These are phyloP conservation scores for Eupsittula cactorum DNA, from an alignment of 2,113 vertebrate genomes.

Conservation along the genomic window DNA sequence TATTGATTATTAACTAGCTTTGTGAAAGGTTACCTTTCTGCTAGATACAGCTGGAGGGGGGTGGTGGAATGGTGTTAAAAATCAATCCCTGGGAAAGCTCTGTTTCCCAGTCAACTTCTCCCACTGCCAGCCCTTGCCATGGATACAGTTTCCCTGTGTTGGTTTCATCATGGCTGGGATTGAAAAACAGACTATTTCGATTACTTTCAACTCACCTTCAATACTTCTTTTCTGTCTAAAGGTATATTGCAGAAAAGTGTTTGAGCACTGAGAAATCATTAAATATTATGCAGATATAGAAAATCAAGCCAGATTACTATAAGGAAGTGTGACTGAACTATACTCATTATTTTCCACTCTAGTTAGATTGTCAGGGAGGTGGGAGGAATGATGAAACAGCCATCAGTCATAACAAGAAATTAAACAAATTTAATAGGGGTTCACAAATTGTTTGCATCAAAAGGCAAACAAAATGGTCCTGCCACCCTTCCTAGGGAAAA, in stretches of 20 bases:
- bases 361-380: neutral
- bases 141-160: neutral
- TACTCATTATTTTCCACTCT: neutral
- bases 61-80: slow-evolving; percentile 49
- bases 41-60: slow-evolving; percentile 37
- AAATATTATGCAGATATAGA: neutral
- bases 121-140: neutral
- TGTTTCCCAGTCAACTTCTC: slow-evolving; percentile 51
- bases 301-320: neutral
- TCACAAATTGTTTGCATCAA: neutral
- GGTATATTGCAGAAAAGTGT: neutral
- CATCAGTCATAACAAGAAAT: accelerated
- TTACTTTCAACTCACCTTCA: neutral
- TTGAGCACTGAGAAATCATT: neutral
- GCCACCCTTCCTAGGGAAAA: neutral
- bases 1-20: slow-evolving; percentile 82
- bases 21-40: slow-evolving; percentile 69
- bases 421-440: neutral
- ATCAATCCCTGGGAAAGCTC: slow-evolving; percentile 71
- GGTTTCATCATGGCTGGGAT: neutral
- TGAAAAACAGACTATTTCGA: neutral
- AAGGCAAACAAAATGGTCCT: neutral
- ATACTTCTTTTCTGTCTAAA: neutral
- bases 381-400: neutral
- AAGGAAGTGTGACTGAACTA: neutral